These are phyloP conservation scores for Lutra lutra DNA, from an alignment of 2,797 vertebrate genomes.

Conservation along the genomic window DNA sequence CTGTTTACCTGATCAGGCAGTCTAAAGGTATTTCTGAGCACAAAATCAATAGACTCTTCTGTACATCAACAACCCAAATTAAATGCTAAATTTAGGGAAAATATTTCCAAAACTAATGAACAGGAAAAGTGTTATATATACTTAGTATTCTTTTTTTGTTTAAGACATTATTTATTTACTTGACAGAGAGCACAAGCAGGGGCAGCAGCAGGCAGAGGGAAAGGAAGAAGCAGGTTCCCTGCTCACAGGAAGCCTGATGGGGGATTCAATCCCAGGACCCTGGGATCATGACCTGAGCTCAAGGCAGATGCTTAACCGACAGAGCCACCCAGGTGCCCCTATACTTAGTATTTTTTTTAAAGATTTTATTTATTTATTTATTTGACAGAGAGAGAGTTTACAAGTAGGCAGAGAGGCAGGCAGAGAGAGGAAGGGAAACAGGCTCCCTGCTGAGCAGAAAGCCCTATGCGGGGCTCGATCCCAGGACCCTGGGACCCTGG, in stretches of 20 bases:
- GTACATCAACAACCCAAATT: slow-evolving; percentile 4
- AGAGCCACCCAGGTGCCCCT: neutral
- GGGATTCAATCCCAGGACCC: no score
- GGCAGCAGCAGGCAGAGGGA: neutral
- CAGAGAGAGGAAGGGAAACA: no score
- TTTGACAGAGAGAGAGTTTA: no score
- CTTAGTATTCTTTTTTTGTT: neutral
- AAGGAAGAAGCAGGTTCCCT: neutral
- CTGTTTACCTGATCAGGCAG: neutral
- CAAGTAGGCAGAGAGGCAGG: no score
- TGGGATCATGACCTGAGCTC: neutral
- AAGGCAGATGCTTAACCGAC: neutral
- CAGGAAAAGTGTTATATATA: neutral
- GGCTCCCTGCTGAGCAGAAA: neutral
- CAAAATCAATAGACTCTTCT: slow-evolving; percentile 34
- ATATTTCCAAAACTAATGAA: slow-evolving; percentile 40
- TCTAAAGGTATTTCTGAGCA: slow-evolving; percentile 30
- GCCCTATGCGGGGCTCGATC: neutral
- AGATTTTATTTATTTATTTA: no score
- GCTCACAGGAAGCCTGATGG: no score
- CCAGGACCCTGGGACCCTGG: neutral
- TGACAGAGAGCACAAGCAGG: neutral
- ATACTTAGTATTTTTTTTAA: neutral
- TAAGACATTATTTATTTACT: neutral
- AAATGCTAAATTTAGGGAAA: slow-evolving; percentile 18